These are phyloP conservation scores for Aythya fuligula DNA, from an alignment of 2,797 vertebrate genomes.

Conservation along the genomic window DNA sequence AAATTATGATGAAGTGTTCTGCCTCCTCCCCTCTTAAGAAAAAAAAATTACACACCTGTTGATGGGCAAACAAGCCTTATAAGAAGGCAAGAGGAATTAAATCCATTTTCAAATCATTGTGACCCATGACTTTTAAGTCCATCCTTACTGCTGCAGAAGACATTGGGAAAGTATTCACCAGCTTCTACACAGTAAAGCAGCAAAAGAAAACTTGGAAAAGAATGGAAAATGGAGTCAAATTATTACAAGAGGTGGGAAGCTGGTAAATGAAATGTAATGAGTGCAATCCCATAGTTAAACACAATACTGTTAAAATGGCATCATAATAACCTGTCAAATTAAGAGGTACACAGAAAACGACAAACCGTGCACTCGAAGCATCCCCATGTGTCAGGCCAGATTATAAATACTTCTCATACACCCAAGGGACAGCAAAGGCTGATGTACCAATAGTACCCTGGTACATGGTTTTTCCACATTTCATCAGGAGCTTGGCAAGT, in stretches of 20 bases:
- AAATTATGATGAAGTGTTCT: background rate
- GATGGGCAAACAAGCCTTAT: background rate
- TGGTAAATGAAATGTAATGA: background rate
- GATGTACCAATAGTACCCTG: background rate
- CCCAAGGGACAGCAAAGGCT: background rate
- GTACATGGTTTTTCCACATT: background rate
- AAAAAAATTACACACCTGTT: background rate
- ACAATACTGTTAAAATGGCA: background rate
- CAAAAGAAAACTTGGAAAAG: background rate
- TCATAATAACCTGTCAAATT: background rate
- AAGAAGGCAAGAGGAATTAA: background rate
- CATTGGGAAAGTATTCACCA: background rate
- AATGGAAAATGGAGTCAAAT: background rate
- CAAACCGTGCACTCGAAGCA: background rate
- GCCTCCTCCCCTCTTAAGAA: background rate
- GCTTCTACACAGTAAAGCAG: background rate
- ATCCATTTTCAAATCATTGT: background rate
- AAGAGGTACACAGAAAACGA: background rate
- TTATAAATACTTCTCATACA: background rate
- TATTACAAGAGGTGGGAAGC: background rate
- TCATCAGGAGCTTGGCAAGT: background rate
- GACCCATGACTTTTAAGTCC: background rate
- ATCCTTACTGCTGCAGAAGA: background rate
- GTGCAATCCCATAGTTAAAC: background rate
- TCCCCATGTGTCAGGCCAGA: background rate